Evolutionary conservation across 2,888 invertebrate genomes (phyloP), one percentile per base, ranked within the genome.

Genomic region (Stenichneumon culpator): DNA sequence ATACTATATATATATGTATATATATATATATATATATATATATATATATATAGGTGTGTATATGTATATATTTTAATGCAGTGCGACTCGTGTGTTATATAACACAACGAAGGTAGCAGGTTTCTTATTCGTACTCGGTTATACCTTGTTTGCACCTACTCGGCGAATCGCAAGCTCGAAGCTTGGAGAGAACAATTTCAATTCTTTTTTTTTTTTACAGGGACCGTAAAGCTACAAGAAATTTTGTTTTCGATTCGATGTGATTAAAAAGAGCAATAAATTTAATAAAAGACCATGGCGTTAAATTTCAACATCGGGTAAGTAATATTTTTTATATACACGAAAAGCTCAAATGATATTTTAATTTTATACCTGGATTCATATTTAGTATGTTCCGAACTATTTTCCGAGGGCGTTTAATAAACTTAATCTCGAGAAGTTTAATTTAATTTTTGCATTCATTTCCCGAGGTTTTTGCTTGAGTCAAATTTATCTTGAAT

Each of bases 101-200:
- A 72, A 72, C 57, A 79, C 60, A 69, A 69, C 69, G 52, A 79
- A 72, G 70, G 52, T 79, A 7, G 39, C 79, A 65, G 63, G 60
- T 14, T 65, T 57, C 69, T 47, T 28, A 28, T 70, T 70, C 60
- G 19, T 57, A 16, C 44, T 60, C 32, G 57, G n/a, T 78, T 60
- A 60, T 60, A 32, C 57, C 36, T 32, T 50, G 69, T 70, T 70
- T 79, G 79, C 69, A 70, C 60, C 70, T 78, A 68, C 77, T 78
- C 77, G 52, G 22, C 47, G 36, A 39, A 57, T 25, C 25, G 25
- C 57, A 57, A 57, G 25, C 57, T 25, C 57, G 57, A 57, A 57
- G 14, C 57, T 25, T 14, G 57, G 22, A 9, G 11, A 57, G 7
- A 57, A 57, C 25, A 25, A 57, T 57, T 25, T 25, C 57, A 25